phyloP scores from a whole-genome alignment of 2,113 vertebrate genomes.

The Odontophorus gujanensis region DNA sequence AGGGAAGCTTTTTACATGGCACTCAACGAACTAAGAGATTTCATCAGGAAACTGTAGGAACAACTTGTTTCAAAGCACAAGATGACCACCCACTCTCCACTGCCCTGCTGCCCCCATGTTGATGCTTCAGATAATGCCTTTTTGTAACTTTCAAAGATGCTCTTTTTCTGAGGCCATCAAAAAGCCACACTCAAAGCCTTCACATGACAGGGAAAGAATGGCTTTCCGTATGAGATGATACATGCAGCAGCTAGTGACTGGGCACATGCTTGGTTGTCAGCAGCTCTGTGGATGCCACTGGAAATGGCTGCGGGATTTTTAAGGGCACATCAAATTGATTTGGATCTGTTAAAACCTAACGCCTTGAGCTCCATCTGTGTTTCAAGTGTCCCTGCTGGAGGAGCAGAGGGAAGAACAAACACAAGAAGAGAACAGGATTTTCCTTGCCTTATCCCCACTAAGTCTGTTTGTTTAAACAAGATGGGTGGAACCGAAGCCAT shows the following conservation, averaged over 20 bases:
- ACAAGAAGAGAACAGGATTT: conserved; percentile 60
- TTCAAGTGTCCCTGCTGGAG: conserved; percentile 47
- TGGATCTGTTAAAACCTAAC: conserved; percentile 48
- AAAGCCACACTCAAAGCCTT: neutral
- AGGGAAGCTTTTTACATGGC: neutral
- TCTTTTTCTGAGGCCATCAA: neutral
- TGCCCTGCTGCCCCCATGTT: neutral
- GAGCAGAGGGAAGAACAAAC: conserved; percentile 56
- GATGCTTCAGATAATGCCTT: neutral
- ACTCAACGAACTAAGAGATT: neutral
- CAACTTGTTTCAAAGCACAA: neutral
- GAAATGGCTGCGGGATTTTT: conserved; percentile 55
- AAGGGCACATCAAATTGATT: conserved; percentile 57
- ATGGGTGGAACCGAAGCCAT: conserved; percentile 51
- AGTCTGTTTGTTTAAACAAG: conserved; percentile 59
- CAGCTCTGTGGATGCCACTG: conserved; percentile 30
- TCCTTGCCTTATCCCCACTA: conserved; percentile 56
- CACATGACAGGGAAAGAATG: neutral
- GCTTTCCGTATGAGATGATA: neutral
- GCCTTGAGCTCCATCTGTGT: conserved; percentile 58
- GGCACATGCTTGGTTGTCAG: neutral
- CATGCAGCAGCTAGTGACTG: conserved; percentile 5
- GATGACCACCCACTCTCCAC: neutral
- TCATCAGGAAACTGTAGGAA: neutral
- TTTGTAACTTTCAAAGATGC: neutral